phyloP scores from a whole-genome alignment of 1,140 invertebrate genomes.

The Psilanteris sp. region DNA sequence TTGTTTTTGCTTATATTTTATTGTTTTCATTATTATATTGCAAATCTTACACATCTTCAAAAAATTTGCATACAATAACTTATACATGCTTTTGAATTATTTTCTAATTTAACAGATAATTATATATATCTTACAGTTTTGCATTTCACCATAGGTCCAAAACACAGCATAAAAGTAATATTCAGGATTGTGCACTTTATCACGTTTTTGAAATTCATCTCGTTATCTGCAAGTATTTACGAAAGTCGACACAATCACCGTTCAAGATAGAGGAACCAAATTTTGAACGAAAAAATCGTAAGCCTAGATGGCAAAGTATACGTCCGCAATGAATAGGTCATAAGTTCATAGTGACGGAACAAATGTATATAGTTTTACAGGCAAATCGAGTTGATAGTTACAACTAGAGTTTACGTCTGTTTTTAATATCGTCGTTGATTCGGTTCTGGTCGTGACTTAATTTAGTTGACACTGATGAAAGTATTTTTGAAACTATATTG shows the following conservation, averaged over 20 bases:
- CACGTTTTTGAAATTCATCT: conserved; percentile 44
- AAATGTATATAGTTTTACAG: conserved; percentile 65
- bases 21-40: too few relatives aligned
- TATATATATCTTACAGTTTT: conserved; percentile 54
- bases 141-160: conserved; percentile 17
- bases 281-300: conserved; percentile 55
- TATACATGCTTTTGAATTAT: too few relatives aligned
- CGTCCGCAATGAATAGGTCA: conserved; percentile 64
- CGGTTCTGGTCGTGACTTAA: conserved; percentile 17
- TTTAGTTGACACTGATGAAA: conserved; percentile 43
- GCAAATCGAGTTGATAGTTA: conserved; percentile 68
- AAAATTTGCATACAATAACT: too few relatives aligned
- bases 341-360: conserved; percentile 70
- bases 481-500: conserved; percentile 59
- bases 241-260: conserved; percentile 21
- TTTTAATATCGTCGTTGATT: conserved; percentile 46
- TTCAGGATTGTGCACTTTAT: conserved; percentile 3
- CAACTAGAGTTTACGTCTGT: conserved; percentile 25
- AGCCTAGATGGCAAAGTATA: conserved; percentile 66
- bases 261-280: conserved; percentile 38
- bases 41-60: too few relatives aligned
- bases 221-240: conserved; percentile 37
- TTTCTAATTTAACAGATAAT: too few relatives aligned
- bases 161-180: conserved; percentile 26
- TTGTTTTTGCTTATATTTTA: too few relatives aligned